Evolutionary conservation across 2,113 vertebrate genomes (phyloP), one percentile per base, ranked within the genome.

Genomic region (Aptenodytes patagonicus): DNA sequence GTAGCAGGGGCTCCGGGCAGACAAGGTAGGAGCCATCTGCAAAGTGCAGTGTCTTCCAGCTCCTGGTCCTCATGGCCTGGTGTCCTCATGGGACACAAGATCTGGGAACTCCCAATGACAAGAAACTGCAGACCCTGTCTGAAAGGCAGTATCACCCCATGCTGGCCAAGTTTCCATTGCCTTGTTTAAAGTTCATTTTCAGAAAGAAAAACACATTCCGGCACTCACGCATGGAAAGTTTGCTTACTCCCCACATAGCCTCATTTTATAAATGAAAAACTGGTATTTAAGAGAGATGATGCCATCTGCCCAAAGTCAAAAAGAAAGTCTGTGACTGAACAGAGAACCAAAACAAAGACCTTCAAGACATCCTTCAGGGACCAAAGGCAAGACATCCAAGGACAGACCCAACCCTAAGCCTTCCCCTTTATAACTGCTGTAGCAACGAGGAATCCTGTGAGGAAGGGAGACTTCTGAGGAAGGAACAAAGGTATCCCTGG

Each of bases 111-210:
- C n/a, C 9, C 25, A 24, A 34, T 0, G 3, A 46, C 58, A 87
- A 44, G 55, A 75, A 61, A 21, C 19, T 13, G 19, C 24, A 68
- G 21, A n/a, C 8, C 20, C 9, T 69, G 24, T 10, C 17, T 79
- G 32, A 69, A 18, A 71, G 36, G 5, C 16, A 34, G 13, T 40
- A 52, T 58, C 18, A 73, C 2, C 5, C 12, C 0, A 0, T 26
- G 28, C 12, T 1, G 2, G 17, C 5, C 31, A 42, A 36, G n/a
- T 42, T 72, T 83, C 31, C 16, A 38, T 54, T 60, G 16, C 13
- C 24, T 21, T 61, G 18, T 71, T 83, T 61, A 36, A 86, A 31
- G 17, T 46, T 46, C 4, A 13, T 65, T 75, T 90, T 68, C 54
- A 77, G 38, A 60, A 70, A 36, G n/a, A 47, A 79, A 84, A 79